These are phyloP conservation scores for Tenthredo mesomela DNA, from an alignment of 2,888 invertebrate genomes.

Conservation along the genomic window DNA sequence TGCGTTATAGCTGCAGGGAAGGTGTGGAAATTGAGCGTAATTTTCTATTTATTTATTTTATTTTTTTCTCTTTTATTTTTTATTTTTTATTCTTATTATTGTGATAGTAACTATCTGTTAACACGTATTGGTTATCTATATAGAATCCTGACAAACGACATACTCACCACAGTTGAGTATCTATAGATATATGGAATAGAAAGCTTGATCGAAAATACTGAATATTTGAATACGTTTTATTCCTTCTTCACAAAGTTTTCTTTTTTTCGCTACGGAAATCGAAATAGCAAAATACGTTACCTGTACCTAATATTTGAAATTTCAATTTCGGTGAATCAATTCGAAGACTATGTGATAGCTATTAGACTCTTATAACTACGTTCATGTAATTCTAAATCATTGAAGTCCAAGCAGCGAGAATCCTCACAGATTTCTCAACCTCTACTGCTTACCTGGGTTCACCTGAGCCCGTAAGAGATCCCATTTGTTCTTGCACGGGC, in stretches of 20 bases:
- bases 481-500: conserved; percentile 20
- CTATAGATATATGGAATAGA: background rate
- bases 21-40: background rate
- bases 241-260: background rate
- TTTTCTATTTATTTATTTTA: background rate
- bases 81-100: background rate
- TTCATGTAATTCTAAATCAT: conserved; percentile 29
- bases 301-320: background rate
- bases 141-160: background rate
- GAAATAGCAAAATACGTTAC: background rate
- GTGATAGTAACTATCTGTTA: background rate
- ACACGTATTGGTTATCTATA: background rate
- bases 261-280: background rate
- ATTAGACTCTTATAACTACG: conserved; percentile 1
- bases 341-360: background rate
- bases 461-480: conserved; percentile 35
- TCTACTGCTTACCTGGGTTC: conserved; percentile 17
- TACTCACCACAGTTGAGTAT: background rate
- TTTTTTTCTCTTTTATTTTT: background rate
- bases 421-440: conserved; percentile 31
- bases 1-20: conserved; percentile 8
- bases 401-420: background rate
- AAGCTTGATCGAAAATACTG: background rate
- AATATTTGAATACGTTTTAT: background rate
- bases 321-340: background rate